Evolutionary conservation across 2,888 invertebrate genomes (phyloP).

Genomic region (Mythimna albipuncta): DNA sequence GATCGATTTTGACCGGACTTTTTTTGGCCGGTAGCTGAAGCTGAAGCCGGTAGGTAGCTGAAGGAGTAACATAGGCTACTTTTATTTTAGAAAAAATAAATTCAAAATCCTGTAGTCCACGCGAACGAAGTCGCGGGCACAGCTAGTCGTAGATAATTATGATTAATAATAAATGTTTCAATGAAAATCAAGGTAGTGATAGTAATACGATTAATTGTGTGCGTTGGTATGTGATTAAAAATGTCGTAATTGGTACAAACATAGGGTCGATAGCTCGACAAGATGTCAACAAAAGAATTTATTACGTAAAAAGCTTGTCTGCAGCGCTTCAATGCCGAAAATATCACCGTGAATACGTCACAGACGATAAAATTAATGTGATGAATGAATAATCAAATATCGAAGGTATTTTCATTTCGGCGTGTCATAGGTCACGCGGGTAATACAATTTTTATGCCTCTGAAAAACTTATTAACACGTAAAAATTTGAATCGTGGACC

Average conservation of each 20-base stretch:
- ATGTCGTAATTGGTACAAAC: neutral
- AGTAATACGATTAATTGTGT: neutral
- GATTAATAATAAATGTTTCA: too few species aligned
- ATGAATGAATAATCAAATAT: constrained; percentile 48
- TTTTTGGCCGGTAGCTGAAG: too few species aligned
- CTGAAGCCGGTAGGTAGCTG: too few species aligned
- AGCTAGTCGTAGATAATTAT: too few species aligned
- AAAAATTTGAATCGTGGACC: constrained; percentile 15
- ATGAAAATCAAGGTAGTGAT: too few species aligned
- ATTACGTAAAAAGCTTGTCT: constrained; percentile 34
- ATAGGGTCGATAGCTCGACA: constrained; percentile 14
- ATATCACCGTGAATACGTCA: constrained; percentile 26
- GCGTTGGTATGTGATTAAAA: neutral
- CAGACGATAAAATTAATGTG: constrained; percentile 36
- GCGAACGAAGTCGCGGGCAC: too few species aligned
- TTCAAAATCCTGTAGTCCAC: too few species aligned
- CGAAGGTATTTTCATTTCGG: neutral
- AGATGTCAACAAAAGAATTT: constrained; percentile 9
- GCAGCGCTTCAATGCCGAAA: constrained; percentile 15
- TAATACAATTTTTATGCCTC: constrained; percentile 28
- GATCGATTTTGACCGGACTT: too few species aligned
- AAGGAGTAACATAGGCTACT: too few species aligned
- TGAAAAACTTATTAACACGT: constrained; percentile 17
- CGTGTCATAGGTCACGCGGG: constrained; percentile 10
- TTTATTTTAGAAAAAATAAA: too few species aligned